These are phyloP conservation scores for Andinoacara biseriatus DNA, from an alignment of 2,113 vertebrate species.

Conservation along the genomic window DNA sequence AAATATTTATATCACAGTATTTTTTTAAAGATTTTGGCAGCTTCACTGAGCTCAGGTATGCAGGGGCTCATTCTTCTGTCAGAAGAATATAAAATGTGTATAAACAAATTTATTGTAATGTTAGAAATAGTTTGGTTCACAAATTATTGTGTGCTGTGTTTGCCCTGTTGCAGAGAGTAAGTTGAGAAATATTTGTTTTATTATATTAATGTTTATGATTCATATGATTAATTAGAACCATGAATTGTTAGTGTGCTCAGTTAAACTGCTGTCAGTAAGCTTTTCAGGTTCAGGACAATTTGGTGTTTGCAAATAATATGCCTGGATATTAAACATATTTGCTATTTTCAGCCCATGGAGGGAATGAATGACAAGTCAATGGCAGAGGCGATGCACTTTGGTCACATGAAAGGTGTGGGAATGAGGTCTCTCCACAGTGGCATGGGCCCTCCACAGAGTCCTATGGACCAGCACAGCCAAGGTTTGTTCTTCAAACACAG, in stretches of 20 bases:
- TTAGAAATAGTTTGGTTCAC: not conserved
- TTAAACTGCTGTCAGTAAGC: not conserved
- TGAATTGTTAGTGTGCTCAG: fast-evolving
- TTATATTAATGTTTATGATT: not conserved
- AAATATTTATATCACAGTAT: not conserved
- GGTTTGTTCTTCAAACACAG: conserved; percentile 71
- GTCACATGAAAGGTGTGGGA: conserved; percentile 89
- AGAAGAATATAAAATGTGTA: too few species aligned
- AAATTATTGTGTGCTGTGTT: not conserved
- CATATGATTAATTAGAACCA: not conserved
- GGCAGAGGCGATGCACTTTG: conserved; percentile 91
- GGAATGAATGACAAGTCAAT: conserved; percentile 93
- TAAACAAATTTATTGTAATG: too few species aligned
- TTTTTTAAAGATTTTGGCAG: not conserved
- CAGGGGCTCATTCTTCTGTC: not conserved
- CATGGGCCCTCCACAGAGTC: conserved; percentile 98
- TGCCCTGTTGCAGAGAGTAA: not conserved
- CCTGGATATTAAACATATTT: not conserved
- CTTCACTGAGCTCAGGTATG: not conserved
- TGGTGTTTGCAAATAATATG: not conserved
- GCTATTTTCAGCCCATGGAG: conserved; percentile 86
- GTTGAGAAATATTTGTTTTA: not conserved
- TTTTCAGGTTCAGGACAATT: not conserved
- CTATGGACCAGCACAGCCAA: conserved; percentile 98
- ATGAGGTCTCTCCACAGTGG: conserved; percentile 94